phyloP scores from a whole-genome alignment of 2,113 vertebrate species.

The Gymnarchus niloticus region DNA sequence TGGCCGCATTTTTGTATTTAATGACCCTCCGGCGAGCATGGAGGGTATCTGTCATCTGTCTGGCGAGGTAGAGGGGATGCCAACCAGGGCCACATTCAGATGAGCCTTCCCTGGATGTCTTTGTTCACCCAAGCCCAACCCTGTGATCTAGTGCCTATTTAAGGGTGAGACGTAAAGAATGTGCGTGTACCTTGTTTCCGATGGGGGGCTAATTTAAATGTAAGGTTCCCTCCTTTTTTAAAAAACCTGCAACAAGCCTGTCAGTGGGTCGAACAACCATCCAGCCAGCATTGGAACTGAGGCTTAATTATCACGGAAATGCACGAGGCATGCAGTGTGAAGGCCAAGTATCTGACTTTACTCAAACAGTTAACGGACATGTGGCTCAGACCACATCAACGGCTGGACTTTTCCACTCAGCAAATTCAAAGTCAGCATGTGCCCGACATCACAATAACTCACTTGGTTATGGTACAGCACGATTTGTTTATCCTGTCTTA shows the following conservation, averaged over 20 bases:
- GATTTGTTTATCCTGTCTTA: not conserved
- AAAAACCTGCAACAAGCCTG: not conserved
- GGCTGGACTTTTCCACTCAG: not conserved
- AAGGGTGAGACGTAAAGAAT: not conserved
- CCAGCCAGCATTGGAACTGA: not conserved
- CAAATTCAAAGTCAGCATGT: not conserved
- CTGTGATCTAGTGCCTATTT: not conserved
- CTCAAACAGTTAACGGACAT: not conserved
- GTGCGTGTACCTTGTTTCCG: not conserved
- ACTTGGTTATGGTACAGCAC: not conserved
- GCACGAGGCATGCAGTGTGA: not conserved
- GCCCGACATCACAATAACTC: not conserved
- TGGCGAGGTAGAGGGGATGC: not conserved
- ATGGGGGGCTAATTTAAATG: not conserved
- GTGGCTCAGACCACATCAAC: not conserved
- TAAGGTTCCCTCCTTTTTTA: not conserved
- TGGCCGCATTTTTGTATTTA: not conserved
- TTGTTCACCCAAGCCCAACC: not conserved
- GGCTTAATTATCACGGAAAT: slow-evolving; percentile 10
- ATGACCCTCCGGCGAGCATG: not conserved
- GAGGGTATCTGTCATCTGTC: not conserved
- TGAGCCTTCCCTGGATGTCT: not conserved
- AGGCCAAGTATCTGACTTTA: not conserved
- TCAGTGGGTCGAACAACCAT: not conserved
- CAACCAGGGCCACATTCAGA: not conserved